phyloP scores from a whole-genome alignment of 2,113 vertebrate species.

The Amblyopsis rosae region DNA sequence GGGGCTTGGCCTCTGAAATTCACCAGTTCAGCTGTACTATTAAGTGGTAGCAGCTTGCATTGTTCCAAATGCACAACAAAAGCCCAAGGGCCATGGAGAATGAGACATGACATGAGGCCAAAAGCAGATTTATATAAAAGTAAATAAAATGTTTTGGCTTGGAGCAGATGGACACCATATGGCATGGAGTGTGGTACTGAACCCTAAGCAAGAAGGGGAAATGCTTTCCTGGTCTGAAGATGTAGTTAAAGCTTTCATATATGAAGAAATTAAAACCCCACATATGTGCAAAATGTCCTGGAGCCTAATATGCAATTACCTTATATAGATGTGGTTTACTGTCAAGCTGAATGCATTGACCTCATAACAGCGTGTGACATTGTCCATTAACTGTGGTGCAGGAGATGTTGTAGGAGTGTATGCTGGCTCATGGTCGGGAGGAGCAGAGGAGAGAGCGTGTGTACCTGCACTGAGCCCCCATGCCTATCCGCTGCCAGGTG shows the following conservation, averaged over 20 bases:
- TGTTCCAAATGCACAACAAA: slow-evolving; percentile 16
- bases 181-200: slow-evolving; percentile 65
- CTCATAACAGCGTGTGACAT: too few relatives aligned
- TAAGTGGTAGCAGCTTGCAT: not conserved
- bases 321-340: too few relatives aligned
- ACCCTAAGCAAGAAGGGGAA: slow-evolving; percentile 6
- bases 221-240: slow-evolving; percentile 47
- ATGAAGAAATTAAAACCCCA: not conserved
- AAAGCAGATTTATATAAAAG: slow-evolving; percentile 33
- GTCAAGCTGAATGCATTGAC: too few relatives aligned
- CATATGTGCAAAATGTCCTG: not conserved
- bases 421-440: slow-evolving; percentile 8
- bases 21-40: not conserved
- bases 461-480: slow-evolving; percentile 99
- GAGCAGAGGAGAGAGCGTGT: slow-evolving; percentile 35
- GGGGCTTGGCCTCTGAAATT: not conserved
- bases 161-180: slow-evolving; percentile 55
- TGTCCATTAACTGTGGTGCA: not conserved
- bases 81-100: slow-evolving; percentile 32
- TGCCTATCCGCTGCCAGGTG: slow-evolving; percentile 98
- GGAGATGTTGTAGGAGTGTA: not conserved
- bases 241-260: slow-evolving; percentile 61
- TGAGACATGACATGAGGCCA: slow-evolving; percentile 28
- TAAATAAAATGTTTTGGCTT: slow-evolving; percentile 45
- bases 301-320: not conserved